A percentile compares a stretch with the other conserved stretches of the same genome.
Conservation (phyloP, 2,888 invertebrate genomes). For the Panopea generosa region DNA sequence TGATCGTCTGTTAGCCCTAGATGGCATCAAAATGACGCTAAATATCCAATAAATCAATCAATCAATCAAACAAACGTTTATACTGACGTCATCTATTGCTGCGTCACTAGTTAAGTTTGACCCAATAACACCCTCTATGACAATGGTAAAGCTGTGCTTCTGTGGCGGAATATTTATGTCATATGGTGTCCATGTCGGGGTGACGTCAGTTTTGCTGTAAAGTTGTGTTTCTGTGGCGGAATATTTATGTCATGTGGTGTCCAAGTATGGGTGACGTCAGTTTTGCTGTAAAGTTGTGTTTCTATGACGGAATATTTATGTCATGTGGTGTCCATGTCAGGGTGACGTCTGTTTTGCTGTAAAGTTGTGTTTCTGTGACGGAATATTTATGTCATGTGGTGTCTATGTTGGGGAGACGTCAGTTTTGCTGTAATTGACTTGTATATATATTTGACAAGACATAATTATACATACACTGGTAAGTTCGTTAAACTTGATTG, state of each 20-base stretch:
- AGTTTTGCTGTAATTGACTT: too few relatives aligned
- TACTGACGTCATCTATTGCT: constrained; percentile 53
- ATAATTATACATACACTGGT: too few relatives aligned
- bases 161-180: constrained; percentile 36
- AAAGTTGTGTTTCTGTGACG: too few relatives aligned
- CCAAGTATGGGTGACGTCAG: constrained; percentile 10
- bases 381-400: too few relatives aligned
- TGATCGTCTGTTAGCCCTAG: too few relatives aligned
- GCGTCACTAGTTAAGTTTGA: constrained; percentile 42
- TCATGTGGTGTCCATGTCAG: constrained; percentile 18
- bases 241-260: constrained; percentile 12
- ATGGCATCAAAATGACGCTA: too few relatives aligned
- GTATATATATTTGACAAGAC: too few relatives aligned
- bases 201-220: constrained; percentile 8
- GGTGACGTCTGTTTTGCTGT: too few relatives aligned
- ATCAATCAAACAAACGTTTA: constrained; percentile 37
- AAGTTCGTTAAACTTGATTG: too few relatives aligned
- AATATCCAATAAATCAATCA: too few relatives aligned
- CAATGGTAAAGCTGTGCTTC: constrained; percentile 29
- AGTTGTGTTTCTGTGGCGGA: constrained; percentile 32
- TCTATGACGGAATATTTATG: constrained; percentile 34
- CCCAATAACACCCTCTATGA: constrained; percentile 45
- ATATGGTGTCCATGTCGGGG: constrained; percentile 15
- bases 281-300: constrained; percentile 28
- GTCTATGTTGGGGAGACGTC: too few relatives aligned